Evolutionary conservation across 2,797 vertebrate genomes (phyloP).

Genomic region (Carduelis carduelis): DNA sequence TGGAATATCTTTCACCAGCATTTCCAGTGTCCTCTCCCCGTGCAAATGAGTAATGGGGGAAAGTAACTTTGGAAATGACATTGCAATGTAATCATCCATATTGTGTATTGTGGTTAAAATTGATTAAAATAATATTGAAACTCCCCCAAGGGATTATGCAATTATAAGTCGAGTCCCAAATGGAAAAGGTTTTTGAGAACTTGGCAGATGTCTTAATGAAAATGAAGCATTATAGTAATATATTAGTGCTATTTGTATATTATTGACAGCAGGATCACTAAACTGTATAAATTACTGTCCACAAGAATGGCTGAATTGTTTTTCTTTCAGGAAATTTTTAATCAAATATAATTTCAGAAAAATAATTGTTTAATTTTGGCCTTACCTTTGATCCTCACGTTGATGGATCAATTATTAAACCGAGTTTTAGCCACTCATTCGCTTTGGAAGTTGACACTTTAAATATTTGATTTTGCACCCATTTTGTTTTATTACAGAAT

Average conservation of each 20-base stretch:
- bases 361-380: constrained; percentile 73
- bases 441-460: constrained; percentile 62
- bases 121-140: constrained; percentile 85
- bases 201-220: constrained; percentile 87
- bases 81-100: constrained; percentile 80
- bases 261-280: constrained; percentile 82
- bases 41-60: constrained; percentile 74
- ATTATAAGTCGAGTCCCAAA: constrained; percentile 81
- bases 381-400: constrained; percentile 63
- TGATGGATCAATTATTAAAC: constrained; percentile 68
- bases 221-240: constrained; percentile 85
- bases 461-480: constrained; percentile 69
- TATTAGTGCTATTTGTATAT: constrained; percentile 81
- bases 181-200: constrained; percentile 78
- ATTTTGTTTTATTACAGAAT: constrained; percentile 46
- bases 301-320: constrained; percentile 76
- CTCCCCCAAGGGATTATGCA: constrained; percentile 78
- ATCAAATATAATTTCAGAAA: constrained; percentile 76
- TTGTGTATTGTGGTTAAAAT: constrained; percentile 80
- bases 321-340: constrained; percentile 76
- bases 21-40: constrained; percentile 47
- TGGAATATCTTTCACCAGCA: constrained; percentile 35
- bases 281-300: constrained; percentile 79
- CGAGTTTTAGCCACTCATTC: constrained; percentile 16
- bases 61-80: constrained; percentile 80